These are phyloP conservation scores for Oryzias melastigma DNA, from an alignment of 2,113 vertebrate species.

Conservation along the genomic window DNA sequence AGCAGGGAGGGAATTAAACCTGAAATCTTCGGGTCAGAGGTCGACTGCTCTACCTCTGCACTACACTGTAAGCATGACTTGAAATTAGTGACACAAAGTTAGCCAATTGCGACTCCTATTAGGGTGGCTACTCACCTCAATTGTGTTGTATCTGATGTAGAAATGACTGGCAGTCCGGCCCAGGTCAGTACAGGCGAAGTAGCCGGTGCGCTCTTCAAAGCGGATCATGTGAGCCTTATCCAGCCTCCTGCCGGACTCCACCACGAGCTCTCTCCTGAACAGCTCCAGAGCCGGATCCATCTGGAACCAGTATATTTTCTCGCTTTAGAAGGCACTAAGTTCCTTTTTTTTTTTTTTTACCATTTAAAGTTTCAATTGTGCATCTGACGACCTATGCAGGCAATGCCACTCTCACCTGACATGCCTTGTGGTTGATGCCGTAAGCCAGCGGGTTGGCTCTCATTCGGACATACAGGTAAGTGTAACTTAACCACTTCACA, in stretches of 20 bases:
- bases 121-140: slow-evolving; percentile 84
- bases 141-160: slow-evolving; percentile 97
- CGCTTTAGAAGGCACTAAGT: not conserved
- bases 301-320: slow-evolving; percentile 58
- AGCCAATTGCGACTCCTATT: too few relatives aligned
- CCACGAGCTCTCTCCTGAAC: slow-evolving; percentile 88
- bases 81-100: too few relatives aligned
- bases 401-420: slow-evolving; percentile 80
- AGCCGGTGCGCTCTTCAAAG: slow-evolving; percentile 95
- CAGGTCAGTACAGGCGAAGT: slow-evolving; percentile 94
- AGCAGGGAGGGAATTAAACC: too few relatives aligned
- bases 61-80: too few relatives aligned
- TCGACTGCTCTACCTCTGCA: too few relatives aligned
- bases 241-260: slow-evolving; percentile 90
- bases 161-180: slow-evolving; percentile 96
- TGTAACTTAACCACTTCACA: slow-evolving; percentile 98
- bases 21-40: too few relatives aligned
- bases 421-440: slow-evolving; percentile 94
- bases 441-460: slow-evolving; percentile 97
- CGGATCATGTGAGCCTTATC: slow-evolving; percentile 97
- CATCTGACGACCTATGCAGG: too few relatives aligned
- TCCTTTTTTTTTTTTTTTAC: not conserved
- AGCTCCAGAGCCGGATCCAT: slow-evolving; percentile 90
- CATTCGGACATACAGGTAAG: slow-evolving; percentile 97
- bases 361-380: not conserved